phyloP scores from a whole-genome alignment of 2,888 invertebrate genomes.

The Sarcophaga caerulescens region DNA sequence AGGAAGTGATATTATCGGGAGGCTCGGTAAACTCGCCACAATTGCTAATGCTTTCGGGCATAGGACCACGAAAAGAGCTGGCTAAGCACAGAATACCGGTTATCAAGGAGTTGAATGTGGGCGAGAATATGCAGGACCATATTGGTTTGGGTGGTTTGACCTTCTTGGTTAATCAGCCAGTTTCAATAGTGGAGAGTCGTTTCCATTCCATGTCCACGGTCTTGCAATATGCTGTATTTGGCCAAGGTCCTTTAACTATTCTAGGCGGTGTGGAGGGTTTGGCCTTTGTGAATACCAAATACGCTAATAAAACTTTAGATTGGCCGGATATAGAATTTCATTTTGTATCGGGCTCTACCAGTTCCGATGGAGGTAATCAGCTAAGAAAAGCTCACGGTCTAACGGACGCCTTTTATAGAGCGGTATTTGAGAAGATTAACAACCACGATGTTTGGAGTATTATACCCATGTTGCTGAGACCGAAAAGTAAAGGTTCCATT shows the following conservation, averaged over 20 bases:
- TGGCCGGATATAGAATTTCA: conserved; percentile 95
- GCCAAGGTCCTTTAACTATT: conserved; percentile 91
- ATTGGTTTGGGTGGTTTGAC: conserved; percentile 92
- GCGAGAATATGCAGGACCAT: conserved; percentile 94
- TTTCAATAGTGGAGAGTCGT: conserved; percentile 90
- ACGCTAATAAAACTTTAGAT: conserved; percentile 89
- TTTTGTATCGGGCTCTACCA: conserved; percentile 92
- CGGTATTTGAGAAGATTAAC: conserved; percentile 88
- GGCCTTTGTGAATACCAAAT: conserved; percentile 95
- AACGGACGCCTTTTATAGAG: conserved; percentile 87
- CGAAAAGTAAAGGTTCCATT: conserved; percentile 91
- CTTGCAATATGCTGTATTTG: conserved; percentile 91
- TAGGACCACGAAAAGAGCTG: conserved; percentile 89
- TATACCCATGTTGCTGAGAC: conserved; percentile 91
- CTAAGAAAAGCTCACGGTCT: conserved; percentile 90
- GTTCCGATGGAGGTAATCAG: conserved; percentile 92
- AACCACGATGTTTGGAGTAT: conserved; percentile 92
- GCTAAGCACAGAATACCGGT: conserved; percentile 89
- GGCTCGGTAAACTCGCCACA: conserved; percentile 97
- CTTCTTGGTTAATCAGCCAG: conserved; percentile 89
- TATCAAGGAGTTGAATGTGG: conserved; percentile 91
- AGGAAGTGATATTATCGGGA: conserved; percentile 94
- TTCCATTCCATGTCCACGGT: conserved; percentile 90
- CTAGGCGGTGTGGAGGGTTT: conserved; percentile 94
- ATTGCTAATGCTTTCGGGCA: conserved; percentile 94